A percentile compares a stretch with the other conserved stretches of the same genome.
phyloP scores from a whole-genome alignment of 2,113 vertebrate species.

The Rhizomys pruinosus region DNA sequence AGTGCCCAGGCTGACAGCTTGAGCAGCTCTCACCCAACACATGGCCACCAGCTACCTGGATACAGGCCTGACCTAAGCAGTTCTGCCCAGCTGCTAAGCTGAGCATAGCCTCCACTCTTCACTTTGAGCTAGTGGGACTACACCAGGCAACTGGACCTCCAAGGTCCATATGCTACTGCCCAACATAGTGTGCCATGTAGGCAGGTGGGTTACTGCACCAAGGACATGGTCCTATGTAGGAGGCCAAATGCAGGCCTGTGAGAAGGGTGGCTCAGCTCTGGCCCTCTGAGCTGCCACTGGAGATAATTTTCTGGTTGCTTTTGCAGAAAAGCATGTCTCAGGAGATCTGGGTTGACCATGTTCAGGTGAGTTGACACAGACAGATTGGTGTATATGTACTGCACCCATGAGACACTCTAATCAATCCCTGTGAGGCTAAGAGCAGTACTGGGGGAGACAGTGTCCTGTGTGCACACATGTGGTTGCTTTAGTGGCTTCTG shows the following conservation, averaged over 20 bases:
- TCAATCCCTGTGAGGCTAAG: too few relatives aligned
- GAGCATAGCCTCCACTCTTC: neutral
- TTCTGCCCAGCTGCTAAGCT: neutral
- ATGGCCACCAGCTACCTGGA: neutral
- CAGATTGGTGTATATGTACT: fast-evolving
- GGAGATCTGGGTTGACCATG: constrained; percentile 91
- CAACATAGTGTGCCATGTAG: too few relatives aligned
- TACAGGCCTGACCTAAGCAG: neutral
- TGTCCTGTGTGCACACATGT: fast-evolving
- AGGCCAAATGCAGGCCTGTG: neutral
- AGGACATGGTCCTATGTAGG: neutral
- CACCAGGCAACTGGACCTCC: neutral
- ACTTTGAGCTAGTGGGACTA: neutral
- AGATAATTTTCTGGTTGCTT: constrained; percentile 13
- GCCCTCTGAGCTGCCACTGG: fast-evolving
- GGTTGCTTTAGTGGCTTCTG: neutral
- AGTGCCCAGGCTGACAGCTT: too few relatives aligned
- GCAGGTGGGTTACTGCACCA: neutral
- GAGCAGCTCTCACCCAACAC: neutral
- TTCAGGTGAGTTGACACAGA: constrained; percentile 82
- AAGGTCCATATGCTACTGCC: neutral
- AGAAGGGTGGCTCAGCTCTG: too few relatives aligned
- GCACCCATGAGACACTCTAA: neutral
- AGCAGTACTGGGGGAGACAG: too few relatives aligned
- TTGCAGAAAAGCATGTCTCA: constrained; percentile 91